phyloP scores from a whole-genome alignment of 2,113 vertebrate species.

The Polypterus bichir region DNA sequence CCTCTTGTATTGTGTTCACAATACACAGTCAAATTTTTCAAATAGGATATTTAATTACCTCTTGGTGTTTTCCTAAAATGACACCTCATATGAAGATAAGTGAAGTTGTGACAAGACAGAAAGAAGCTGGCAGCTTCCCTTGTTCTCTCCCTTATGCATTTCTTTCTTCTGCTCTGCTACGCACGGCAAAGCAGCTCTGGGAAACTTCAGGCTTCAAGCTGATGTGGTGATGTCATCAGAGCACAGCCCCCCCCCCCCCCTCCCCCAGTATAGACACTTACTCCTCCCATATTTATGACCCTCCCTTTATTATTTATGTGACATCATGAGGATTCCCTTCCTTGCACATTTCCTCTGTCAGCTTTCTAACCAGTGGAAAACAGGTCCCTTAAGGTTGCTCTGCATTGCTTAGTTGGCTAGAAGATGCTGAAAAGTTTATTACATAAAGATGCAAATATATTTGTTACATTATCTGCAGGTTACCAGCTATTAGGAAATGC shows the following conservation, averaged over 20 bases:
- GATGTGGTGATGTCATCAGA: neutral
- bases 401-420: too few relatives aligned
- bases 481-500: too few relatives aligned
- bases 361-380: too few relatives aligned
- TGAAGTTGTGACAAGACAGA: conserved; percentile 41
- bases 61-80: conserved; percentile 43
- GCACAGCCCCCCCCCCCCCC: neutral
- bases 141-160: neutral
- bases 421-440: too few relatives aligned
- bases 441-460: too few relatives aligned
- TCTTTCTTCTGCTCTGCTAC: neutral
- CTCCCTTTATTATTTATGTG: neutral
- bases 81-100: conserved; percentile 40
- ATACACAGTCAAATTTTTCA: conserved; percentile 17
- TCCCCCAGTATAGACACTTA: too few relatives aligned
- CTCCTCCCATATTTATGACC: too few relatives aligned
- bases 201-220: neutral
- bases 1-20: conserved; percentile 34
- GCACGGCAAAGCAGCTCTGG: neutral
- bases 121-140: conserved; percentile 13
- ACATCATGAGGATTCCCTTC: neutral
- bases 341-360: neutral
- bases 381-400: too few relatives aligned
- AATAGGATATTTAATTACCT: conserved; percentile 48
- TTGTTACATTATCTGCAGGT: too few relatives aligned